phyloP scores from a whole-genome alignment of 2,113 vertebrate species.

The Stegostoma tigrinum region DNA sequence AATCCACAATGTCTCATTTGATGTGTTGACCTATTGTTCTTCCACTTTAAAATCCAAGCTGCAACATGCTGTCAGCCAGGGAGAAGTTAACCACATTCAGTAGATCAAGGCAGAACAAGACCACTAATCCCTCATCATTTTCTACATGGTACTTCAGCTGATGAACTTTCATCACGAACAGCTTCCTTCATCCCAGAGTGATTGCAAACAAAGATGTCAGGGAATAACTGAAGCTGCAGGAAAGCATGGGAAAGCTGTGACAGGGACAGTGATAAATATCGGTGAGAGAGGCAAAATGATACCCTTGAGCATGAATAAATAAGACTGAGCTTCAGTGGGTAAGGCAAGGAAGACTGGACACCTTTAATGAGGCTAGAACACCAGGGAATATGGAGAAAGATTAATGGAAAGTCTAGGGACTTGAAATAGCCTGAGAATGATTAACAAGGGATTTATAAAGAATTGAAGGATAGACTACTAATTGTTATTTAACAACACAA shows the following conservation, averaged over 20 bases:
- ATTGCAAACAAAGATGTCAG: neutral
- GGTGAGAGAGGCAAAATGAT: neutral
- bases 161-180: neutral
- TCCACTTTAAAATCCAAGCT: neutral
- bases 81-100: neutral
- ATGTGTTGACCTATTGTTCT: neutral
- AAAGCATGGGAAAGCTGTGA: neutral
- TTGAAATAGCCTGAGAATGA: neutral
- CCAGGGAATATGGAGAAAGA: neutral
- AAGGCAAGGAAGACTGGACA: neutral
- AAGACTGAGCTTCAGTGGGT: neutral
- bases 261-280: neutral
- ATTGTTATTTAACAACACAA: neutral
- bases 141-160: neutral
- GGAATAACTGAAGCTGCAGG: neutral
- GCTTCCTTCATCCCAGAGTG: neutral
- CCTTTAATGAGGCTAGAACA: neutral
- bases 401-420: neutral
- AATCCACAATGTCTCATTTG: neutral
- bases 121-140: conserved; percentile 12
- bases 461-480: neutral
- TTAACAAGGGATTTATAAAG: conserved; percentile 1
- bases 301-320: neutral
- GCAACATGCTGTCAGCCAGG: neutral
- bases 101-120: neutral